Percentiles rank a stretch among this genome's conserved stretches.
These are phyloP conservation scores for Scrobipalpa costella DNA, from an alignment of 2,888 invertebrate species.

Conservation along the genomic window DNA sequence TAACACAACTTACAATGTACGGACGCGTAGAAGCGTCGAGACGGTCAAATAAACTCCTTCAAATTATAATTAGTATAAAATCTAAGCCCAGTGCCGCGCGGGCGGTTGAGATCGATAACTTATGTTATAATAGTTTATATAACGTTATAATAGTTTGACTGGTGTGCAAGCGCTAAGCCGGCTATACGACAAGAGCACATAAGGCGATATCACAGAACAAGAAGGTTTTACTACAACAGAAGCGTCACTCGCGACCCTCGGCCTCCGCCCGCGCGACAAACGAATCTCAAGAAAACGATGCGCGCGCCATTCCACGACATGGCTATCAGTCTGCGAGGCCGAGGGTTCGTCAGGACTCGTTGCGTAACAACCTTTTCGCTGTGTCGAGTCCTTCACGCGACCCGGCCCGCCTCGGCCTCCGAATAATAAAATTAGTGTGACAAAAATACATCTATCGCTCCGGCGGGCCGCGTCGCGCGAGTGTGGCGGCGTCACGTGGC, in stretches of 20 bases:
- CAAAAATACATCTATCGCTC: slow-evolving; percentile 55
- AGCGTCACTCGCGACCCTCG: not conserved
- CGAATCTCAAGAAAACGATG: not conserved
- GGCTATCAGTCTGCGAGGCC: slow-evolving; percentile 13
- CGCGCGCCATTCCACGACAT: slow-evolving; percentile 6
- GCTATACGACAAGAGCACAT: slow-evolving; percentile 55
- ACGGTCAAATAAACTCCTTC: slow-evolving; percentile 51
- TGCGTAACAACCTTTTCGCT: slow-evolving; percentile 6
- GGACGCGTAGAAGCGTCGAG: slow-evolving; percentile 46
- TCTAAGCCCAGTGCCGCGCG: slow-evolving; percentile 71
- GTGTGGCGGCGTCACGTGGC: slow-evolving; percentile 34
- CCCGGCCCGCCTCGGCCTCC: slow-evolving; percentile 44
- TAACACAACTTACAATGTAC: slow-evolving; percentile 73
- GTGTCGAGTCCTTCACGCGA: slow-evolving; percentile 29
- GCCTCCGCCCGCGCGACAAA: slow-evolving; percentile 12
- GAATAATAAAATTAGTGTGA: slow-evolving; percentile 57
- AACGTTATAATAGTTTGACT: slow-evolving; percentile 62
- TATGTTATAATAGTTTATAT: slow-evolving; percentile 47
- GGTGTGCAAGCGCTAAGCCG: slow-evolving; percentile 71
- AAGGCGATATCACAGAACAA: slow-evolving; percentile 43
- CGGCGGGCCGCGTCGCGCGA: slow-evolving; percentile 34
- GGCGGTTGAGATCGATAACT: slow-evolving; percentile 79
- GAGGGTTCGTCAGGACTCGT: not conserved
- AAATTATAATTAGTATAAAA: slow-evolving; percentile 61
- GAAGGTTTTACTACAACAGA: slow-evolving; percentile 2